Evolutionary conservation across 2,113 vertebrate genomes (phyloP).

Genomic region (Labeo rohita): DNA sequence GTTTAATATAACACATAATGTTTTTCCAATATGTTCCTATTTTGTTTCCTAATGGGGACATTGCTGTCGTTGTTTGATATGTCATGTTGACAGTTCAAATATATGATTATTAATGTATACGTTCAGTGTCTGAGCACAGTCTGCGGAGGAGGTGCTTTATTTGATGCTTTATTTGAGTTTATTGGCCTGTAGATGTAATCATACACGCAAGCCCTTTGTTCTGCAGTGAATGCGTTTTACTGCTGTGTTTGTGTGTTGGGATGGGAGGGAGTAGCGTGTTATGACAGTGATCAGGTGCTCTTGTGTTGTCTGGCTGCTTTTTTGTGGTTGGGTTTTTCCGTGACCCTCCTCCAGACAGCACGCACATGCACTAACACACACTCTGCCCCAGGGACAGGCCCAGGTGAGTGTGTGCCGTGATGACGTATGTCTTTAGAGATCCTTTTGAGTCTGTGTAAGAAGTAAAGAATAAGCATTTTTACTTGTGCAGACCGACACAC

Average conservation of each 20-base stretch:
- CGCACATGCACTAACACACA: constrained; percentile 35
- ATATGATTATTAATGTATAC: neutral
- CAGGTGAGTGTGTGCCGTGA: constrained; percentile 12
- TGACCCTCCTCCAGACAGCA: constrained; percentile 23
- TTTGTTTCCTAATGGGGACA: neutral
- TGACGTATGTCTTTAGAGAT: constrained; percentile 28
- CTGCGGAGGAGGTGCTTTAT: neutral
- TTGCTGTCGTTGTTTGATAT: neutral
- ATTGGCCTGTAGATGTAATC: constrained; percentile 2
- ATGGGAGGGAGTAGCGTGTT: neutral
- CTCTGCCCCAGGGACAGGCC: constrained; percentile 9
- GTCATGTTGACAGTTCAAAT: neutral
- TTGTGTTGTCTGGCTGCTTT: constrained; percentile 45
- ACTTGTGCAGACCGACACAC: neutral
- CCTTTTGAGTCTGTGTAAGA: constrained; percentile 16
- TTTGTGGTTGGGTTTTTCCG: constrained; percentile 41
- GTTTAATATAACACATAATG: neutral
- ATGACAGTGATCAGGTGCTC: constrained; percentile 35
- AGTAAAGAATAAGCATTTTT: constrained; percentile 30
- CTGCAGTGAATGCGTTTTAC: constrained; percentile 3
- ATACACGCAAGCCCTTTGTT: constrained; percentile 10
- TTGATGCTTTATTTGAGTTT: constrained; percentile 12
- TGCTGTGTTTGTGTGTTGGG: constrained; percentile 29
- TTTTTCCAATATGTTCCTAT: neutral
- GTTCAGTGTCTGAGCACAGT: neutral